Conservation (phyloP, 2,888 invertebrate genomes). For the Catocala fraxini region DNA sequence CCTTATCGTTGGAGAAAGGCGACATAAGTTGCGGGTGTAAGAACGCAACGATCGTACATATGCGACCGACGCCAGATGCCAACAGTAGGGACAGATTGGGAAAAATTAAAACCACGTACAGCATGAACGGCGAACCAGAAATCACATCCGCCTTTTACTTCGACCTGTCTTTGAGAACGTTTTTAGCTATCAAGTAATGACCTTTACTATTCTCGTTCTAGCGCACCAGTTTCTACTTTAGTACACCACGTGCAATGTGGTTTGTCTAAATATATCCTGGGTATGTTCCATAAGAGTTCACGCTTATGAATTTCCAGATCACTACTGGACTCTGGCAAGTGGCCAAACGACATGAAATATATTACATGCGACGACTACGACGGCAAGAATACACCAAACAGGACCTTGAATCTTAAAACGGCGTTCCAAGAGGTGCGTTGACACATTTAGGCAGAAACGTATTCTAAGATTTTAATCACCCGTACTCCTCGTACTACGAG, state of each 20-base stretch:
- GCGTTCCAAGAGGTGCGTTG: slow-evolving; percentile 89
- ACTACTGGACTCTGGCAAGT: slow-evolving; percentile 90
- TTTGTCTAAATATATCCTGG: slow-evolving; percentile 76
- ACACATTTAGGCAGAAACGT: slow-evolving; percentile 42
- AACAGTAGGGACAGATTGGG: slow-evolving; percentile 91
- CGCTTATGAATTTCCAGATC: slow-evolving; percentile 87
- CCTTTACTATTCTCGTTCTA: slow-evolving; percentile 68
- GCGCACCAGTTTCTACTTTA: slow-evolving; percentile 65
- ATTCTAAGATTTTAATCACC: slow-evolving; percentile 28
- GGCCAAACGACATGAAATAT: slow-evolving; percentile 92
- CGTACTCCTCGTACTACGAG: slow-evolving; percentile 14
- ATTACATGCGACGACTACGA: slow-evolving; percentile 93
- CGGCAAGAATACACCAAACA: slow-evolving; percentile 91
- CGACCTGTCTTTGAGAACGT: slow-evolving; percentile 92
- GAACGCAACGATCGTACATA: slow-evolving; percentile 92
- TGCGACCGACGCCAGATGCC: slow-evolving; percentile 91
- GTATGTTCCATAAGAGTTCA: slow-evolving; percentile 77
- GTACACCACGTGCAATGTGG: slow-evolving; percentile 66
- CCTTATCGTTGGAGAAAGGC: slow-evolving; percentile 92
- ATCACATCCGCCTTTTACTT: slow-evolving; percentile 95
- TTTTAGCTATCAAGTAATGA: slow-evolving; percentile 91
- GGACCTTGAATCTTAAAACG: slow-evolving; percentile 90
- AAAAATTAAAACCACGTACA: slow-evolving; percentile 90
- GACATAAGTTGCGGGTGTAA: slow-evolving; percentile 92
- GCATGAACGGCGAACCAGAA: slow-evolving; percentile 91